Percentiles rank a stretch among this genome's conserved stretches.
phyloP scores from a whole-genome alignment of 2,797 vertebrate genomes.

The Sarcoramphus papa region DNA sequence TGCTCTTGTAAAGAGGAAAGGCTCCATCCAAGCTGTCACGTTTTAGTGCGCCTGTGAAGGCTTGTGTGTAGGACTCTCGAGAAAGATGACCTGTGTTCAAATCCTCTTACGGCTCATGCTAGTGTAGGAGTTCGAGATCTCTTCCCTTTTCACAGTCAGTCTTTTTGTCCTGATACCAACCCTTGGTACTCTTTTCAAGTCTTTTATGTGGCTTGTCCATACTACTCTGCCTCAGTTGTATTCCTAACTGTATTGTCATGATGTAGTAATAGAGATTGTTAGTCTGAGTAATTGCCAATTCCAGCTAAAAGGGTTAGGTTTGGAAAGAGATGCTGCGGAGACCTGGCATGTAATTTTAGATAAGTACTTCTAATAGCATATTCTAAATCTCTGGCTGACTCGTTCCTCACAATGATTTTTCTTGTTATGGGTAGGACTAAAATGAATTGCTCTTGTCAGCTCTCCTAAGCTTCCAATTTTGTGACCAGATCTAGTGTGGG shows the following conservation, averaged over 20 bases:
- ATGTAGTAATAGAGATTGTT: neutral
- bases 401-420: neutral
- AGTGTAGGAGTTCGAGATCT: neutral
- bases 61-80: neutral
- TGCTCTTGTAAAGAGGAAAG: neutral
- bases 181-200: neutral
- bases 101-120: neutral
- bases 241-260: neutral
- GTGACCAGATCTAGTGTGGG: neutral
- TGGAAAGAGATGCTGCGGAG: neutral
- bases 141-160: neutral
- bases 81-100: neutral
- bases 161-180: neutral
- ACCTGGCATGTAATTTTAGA: neutral
- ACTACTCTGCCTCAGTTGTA: neutral
- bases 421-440: neutral
- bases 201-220: neutral
- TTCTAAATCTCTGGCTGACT: conserved; percentile 18
- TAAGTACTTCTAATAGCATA: conserved; percentile 9
- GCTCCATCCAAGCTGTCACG: neutral
- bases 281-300: neutral
- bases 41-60: neutral
- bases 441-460: neutral
- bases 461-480: neutral
- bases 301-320: neutral